A percentile compares a stretch with the other conserved stretches of the same genome.
Conservation (phyloP, 2,888 invertebrate genomes). For the Campopleginae sp. region DNA sequence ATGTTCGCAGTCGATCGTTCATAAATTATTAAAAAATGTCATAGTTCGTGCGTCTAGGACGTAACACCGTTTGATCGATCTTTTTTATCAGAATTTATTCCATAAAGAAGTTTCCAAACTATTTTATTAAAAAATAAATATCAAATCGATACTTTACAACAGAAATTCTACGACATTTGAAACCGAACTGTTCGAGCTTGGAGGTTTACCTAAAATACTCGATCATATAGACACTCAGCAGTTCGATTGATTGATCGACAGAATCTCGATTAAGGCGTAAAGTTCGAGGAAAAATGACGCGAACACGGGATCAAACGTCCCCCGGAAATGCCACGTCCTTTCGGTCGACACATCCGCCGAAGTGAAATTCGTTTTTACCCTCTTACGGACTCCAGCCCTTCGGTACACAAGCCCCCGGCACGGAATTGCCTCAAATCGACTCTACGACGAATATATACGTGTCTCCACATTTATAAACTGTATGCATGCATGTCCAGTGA, state of each 20-base stretch:
- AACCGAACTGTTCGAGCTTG: neutral
- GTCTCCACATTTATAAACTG: neutral
- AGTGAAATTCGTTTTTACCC: conserved; percentile 36
- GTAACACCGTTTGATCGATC: conserved; percentile 2
- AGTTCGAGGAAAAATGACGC: neutral
- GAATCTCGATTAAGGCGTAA: neutral
- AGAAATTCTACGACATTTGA: neutral
- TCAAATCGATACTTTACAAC: neutral
- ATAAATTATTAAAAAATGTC: conserved; percentile 6
- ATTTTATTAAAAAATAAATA: neutral
- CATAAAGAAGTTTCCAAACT: neutral
- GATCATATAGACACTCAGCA: neutral
- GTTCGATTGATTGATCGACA: neutral
- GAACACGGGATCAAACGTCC: conserved; percentile 20
- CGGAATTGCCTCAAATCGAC: conserved; percentile 30
- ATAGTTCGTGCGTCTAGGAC: neutral
- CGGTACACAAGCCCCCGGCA: neutral
- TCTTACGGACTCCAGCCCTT: neutral
- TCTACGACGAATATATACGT: conserved; percentile 18
- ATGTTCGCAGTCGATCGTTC: neutral
- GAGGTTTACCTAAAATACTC: neutral
- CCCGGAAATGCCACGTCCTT: conserved; percentile 47
- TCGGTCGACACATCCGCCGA: conserved; percentile 19
- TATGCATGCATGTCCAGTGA: neutral
- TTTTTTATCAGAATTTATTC: neutral